Base-by-base conservation (phyloP, 2,888 invertebrate species). In the Agonum fuliginosum region DNA sequence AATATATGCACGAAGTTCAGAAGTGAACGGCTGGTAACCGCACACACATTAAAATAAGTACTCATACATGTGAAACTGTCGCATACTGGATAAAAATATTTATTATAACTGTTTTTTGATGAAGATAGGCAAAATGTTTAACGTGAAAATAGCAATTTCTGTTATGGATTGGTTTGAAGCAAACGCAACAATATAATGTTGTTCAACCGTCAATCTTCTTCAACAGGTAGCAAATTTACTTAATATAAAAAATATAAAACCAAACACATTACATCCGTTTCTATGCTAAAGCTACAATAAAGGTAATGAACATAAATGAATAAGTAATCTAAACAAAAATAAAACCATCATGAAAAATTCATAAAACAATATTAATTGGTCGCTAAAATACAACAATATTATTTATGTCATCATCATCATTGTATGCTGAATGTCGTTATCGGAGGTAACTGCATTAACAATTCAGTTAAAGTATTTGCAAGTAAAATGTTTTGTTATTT, bases 401-500 rank as follows among this genome's bases (percentile, higher is more conserved):
- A 46, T 46, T 46, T 46, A 46, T 46, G 17, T 46, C 10, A 46
- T 14, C 19, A 17, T 46, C 10, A 46, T 14, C 19, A 17, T 46
- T 17, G 46, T 17, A 46, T 46, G 14, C 46, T 46, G 14, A 3
- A 17, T 43, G 43, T 4, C 8, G 34, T 46, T 46, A 46, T 17
- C 12, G 14, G 43, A 43, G 14, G 12, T 14, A 43, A 46, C 46
- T 46, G 12, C 46, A 46, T 46, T 46, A 46, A 20, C 12, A 46
- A 46, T 46, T 46, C 46, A 17, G 5, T 17, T 17, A 17, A 46
- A 46, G 46, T 46, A 46, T 46, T 46, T 46, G 46, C 46, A 46
- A 46, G 46, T 46, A 17, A 46, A 46, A 46, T 46, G 46, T 17
- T 17, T 46, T 46, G 46, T 46, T 46, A 46, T 46, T 46, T 46